Evolutionary conservation across 2,888 invertebrate species (phyloP).

Genomic region (Diachrysia chrysitis): DNA sequence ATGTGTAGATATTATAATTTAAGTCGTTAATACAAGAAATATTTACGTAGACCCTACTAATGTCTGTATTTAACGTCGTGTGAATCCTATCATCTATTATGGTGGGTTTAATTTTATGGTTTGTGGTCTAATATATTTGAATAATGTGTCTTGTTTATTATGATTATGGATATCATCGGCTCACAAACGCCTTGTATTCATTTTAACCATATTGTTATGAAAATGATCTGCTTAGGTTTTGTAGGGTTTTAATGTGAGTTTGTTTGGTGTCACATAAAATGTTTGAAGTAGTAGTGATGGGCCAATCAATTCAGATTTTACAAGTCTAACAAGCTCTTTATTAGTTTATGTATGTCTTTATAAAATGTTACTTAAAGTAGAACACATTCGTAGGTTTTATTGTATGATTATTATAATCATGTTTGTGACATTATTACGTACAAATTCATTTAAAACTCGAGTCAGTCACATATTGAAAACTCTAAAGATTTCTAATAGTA

Average conservation of each 20-base stretch:
- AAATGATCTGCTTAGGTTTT: not conserved
- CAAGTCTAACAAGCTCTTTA: too few relatives aligned
- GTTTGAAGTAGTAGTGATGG: too few relatives aligned
- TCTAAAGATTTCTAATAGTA: too few relatives aligned
- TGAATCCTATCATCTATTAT: constrained; percentile 22
- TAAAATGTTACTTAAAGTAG: too few relatives aligned
- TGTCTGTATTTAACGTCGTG: constrained; percentile 34
- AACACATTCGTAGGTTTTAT: too few relatives aligned
- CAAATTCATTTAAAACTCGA: too few relatives aligned
- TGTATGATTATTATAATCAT: too few relatives aligned
- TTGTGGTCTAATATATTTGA: constrained; percentile 12
- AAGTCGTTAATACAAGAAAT: constrained; percentile 24
- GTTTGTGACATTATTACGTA: too few relatives aligned
- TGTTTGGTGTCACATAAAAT: too few relatives aligned
- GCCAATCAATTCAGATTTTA: too few relatives aligned
- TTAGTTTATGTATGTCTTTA: too few relatives aligned
- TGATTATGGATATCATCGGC: constrained; percentile 10
- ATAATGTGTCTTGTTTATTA: constrained; percentile 24
- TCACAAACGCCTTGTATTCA: constrained; percentile 9
- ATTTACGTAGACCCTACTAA: constrained; percentile 43
- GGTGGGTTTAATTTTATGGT: constrained; percentile 23
- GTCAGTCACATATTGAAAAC: too few relatives aligned
- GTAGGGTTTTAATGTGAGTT: not conserved
- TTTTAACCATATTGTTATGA: constrained; percentile 6
- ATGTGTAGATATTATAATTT: not conserved